These are phyloP conservation scores for Masticophis lateralis DNA, from an alignment of 2,797 vertebrate species.

Conservation along the genomic window DNA sequence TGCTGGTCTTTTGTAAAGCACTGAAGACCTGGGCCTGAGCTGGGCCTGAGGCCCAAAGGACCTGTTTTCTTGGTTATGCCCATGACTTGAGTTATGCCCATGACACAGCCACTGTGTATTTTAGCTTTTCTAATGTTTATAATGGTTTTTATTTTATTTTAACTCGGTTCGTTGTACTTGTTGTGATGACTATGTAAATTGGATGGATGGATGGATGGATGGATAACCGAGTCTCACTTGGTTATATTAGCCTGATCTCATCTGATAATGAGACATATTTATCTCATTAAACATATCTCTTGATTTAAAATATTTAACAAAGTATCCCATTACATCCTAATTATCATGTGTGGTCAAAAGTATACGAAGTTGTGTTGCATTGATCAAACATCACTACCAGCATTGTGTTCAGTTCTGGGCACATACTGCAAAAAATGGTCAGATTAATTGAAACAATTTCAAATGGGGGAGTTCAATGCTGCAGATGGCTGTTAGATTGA, in stretches of 20 bases:
- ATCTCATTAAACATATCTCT: background rate
- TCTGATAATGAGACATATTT: background rate
- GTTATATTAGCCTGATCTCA: background rate
- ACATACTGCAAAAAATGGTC: background rate
- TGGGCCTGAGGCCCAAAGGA: background rate
- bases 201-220: too few relatives aligned
- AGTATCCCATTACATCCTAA: background rate
- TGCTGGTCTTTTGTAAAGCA: background rate
- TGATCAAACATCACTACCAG: background rate
- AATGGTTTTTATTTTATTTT: background rate
- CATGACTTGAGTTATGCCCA: background rate
- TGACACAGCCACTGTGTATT: background rate
- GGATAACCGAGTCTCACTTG: background rate
- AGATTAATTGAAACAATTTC: background rate
- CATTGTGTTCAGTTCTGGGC: background rate
- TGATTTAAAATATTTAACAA: background rate
- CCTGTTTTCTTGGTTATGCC: background rate
- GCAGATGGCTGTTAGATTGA: background rate
- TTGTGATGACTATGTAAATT: background rate
- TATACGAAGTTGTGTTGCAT: background rate
- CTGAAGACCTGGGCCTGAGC: background rate
- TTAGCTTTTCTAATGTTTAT: background rate
- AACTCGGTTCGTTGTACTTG: background rate
- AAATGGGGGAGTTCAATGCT: background rate
- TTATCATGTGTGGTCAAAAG: background rate